Percentiles rank a stretch among this genome's conserved stretches.
These are phyloP conservation scores for Dendropsophus ebraccatus DNA, from an alignment of 2,113 vertebrate species.

Conservation along the genomic window DNA sequence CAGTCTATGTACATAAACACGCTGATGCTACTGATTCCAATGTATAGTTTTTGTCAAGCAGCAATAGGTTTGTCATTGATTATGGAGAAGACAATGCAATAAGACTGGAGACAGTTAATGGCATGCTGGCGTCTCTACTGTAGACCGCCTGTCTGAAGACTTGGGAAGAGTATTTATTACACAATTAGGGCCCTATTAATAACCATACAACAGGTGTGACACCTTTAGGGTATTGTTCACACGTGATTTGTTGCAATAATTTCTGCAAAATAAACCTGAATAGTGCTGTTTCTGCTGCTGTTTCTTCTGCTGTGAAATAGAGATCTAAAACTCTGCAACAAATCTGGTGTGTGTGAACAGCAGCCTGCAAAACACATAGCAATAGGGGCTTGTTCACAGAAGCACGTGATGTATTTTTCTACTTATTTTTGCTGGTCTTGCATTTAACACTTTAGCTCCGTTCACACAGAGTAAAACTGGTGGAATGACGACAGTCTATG, in stretches of 20 bases:
- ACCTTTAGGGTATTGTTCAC: slow-evolving; percentile 62
- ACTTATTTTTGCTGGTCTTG: no score
- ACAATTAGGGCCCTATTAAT: slow-evolving; percentile 93
- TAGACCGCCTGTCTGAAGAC: slow-evolving; percentile 83
- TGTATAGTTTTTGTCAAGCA: slow-evolving; percentile 76
- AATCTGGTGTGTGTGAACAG: no score
- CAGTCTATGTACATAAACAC: background rate
- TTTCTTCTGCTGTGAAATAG: no score
- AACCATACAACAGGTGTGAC: slow-evolving; percentile 91
- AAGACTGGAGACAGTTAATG: slow-evolving; percentile 91
- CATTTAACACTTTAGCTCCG: no score
- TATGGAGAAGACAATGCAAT: slow-evolving; percentile 60
- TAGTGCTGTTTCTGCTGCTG: no score
- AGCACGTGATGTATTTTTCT: no score
- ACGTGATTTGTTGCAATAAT: background rate
- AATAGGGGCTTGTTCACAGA: no score
- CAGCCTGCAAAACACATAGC: no score
- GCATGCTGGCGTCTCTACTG: slow-evolving; percentile 88
- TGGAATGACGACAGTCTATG: no score
- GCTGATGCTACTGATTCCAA: background rate
- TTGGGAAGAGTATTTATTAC: slow-evolving; percentile 87
- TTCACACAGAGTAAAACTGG: no score
- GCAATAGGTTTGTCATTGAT: slow-evolving; percentile 64
- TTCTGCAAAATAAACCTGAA: no score
- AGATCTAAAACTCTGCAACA: no score